Conservation (phyloP, 2,113 vertebrate species). For the Melanocharis versteri region DNA sequence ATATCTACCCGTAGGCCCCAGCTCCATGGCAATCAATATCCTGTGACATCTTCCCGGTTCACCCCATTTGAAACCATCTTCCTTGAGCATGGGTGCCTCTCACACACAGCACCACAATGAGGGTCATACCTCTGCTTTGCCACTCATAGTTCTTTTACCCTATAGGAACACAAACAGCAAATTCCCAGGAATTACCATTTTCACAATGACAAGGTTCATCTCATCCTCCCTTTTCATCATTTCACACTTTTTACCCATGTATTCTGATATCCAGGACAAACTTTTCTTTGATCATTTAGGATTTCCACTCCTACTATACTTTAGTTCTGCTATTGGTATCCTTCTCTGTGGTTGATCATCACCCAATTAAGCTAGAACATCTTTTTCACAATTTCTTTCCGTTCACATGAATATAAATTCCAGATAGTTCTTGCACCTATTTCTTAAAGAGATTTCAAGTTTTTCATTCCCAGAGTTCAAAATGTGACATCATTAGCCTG, state of each 20-base stretch:
- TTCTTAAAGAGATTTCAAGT: neutral
- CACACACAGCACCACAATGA: neutral
- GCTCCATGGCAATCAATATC: neutral
- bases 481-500: neutral
- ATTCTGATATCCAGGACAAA: neutral
- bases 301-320: neutral
- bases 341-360: neutral
- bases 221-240: neutral
- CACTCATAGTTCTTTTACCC: neutral
- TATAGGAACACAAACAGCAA: neutral
- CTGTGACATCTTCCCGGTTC: rapidly evolving
- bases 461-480: neutral
- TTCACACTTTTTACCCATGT: neutral
- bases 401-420: neutral
- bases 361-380: neutral
- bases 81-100: neutral
- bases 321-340: neutral
- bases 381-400: neutral
- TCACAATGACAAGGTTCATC: neutral
- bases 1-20: neutral
- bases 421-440: neutral
- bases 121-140: neutral
- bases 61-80: neutral
- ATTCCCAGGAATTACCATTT: neutral
- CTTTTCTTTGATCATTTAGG: neutral